Conservation (phyloP, 2,797 vertebrate genomes). For the Protonibea diacanthus region DNA sequence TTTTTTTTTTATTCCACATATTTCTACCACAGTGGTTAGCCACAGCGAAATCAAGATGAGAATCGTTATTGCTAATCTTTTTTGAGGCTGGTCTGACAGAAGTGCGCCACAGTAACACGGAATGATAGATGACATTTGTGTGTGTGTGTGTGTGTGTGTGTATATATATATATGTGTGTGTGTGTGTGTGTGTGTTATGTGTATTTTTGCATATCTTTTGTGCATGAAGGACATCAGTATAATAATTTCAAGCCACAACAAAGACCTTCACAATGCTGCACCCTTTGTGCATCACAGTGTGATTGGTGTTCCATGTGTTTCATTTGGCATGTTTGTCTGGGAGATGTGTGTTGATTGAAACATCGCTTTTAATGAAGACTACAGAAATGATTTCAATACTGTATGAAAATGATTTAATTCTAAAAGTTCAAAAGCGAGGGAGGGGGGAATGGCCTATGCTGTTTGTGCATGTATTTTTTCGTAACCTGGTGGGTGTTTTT, state of each 20-base stretch:
- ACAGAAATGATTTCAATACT: neutral
- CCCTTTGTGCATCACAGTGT: neutral
- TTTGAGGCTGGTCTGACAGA: neutral
- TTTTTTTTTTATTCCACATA: neutral
- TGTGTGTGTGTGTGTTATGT: neutral
- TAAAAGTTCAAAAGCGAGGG: neutral
- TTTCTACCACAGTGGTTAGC: neutral
- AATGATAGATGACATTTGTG: neutral
- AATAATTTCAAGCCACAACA: neutral
- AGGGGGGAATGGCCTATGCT: neutral
- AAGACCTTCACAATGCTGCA: neutral
- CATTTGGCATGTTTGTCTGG: neutral
- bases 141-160: neutral
- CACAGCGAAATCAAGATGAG: neutral
- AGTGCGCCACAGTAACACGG: neutral
- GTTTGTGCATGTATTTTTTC: neutral
- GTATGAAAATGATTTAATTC: too few relatives aligned
- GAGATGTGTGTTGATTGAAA: neutral
- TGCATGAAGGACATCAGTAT: neutral
- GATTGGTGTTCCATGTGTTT: neutral
- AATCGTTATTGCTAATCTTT: neutral
- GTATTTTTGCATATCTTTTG: neutral
- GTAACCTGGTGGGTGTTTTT: neutral
- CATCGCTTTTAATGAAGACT: neutral
- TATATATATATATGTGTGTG: too few relatives aligned